phyloP scores from a whole-genome alignment of 2,113 vertebrate species.

The Bubo blakistoni region DNA sequence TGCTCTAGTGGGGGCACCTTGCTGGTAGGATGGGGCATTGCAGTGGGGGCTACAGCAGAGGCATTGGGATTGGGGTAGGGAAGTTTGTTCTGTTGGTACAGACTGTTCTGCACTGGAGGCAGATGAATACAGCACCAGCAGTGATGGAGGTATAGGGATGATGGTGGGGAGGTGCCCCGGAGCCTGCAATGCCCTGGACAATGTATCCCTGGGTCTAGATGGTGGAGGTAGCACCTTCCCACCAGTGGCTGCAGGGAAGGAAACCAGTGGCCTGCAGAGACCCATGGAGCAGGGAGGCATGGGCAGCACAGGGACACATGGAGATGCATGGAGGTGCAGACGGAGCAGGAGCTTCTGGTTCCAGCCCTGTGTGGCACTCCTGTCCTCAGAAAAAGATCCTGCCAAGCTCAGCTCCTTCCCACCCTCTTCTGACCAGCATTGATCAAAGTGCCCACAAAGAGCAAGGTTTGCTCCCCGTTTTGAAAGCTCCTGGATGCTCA shows the following conservation, averaged over 20 bases:
- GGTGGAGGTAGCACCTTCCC: not conserved
- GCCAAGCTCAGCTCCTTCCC: not conserved
- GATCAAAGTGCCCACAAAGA: not conserved
- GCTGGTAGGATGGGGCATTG: fast-evolving
- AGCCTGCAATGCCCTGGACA: not conserved
- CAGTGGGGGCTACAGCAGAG: no score
- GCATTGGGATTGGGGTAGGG: not conserved
- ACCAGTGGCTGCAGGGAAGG: not conserved
- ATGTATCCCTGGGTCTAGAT: not conserved
- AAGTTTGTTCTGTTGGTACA: fast-evolving
- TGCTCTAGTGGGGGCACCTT: not conserved
- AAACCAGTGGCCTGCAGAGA: not conserved
- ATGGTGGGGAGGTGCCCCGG: not conserved
- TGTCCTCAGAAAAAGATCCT: not conserved
- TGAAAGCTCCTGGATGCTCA: not conserved
- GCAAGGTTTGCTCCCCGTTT: not conserved
- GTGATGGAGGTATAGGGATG: not conserved
- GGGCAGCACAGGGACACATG: fast-evolving
- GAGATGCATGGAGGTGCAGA: not conserved
- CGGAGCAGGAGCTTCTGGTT: not conserved
- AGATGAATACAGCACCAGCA: not conserved
- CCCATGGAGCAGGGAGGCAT: not conserved
- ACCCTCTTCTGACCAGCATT: not conserved
- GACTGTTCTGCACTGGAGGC: not conserved
- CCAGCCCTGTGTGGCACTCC: not conserved